Evolutionary conservation across 1,140 invertebrate species (phyloP).

Genomic region (Dicyema japonicum): DNA sequence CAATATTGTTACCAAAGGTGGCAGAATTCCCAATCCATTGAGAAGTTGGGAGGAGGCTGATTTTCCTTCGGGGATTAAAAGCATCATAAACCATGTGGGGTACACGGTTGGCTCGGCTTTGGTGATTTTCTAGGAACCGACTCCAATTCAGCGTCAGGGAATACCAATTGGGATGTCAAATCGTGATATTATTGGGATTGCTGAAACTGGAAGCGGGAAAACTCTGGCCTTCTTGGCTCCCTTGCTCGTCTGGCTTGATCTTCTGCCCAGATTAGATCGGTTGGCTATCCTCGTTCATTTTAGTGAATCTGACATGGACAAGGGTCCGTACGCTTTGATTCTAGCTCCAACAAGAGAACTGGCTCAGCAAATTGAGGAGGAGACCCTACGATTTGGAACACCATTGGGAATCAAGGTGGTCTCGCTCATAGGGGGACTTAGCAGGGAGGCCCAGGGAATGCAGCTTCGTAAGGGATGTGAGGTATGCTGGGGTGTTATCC

Average conservation of each 20-base stretch:
- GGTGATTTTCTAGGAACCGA: slow-evolving; percentile 36
- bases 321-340: slow-evolving; percentile 94
- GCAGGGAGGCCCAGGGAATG: slow-evolving; percentile 65
- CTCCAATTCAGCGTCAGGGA: slow-evolving; percentile 89
- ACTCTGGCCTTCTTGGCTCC: slow-evolving; percentile 91
- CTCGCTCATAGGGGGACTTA: slow-evolving; percentile 79
- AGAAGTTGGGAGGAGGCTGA: slow-evolving; percentile 65
- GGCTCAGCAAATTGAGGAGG: slow-evolving; percentile 96
- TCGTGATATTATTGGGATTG: slow-evolving; percentile 91
- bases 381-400: slow-evolving; percentile 80
- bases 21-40: slow-evolving; percentile 74
- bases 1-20: slow-evolving; percentile 89
- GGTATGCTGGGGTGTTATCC: slow-evolving; percentile 19
- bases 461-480: slow-evolving; percentile 75
- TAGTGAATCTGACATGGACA: slow-evolving; percentile 30
- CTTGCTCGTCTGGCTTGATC: slow-evolving; percentile 80
- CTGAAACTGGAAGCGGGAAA: slow-evolving; percentile 89
- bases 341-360: slow-evolving; percentile 87
- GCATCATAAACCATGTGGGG: slow-evolving; percentile 55
- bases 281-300: slow-evolving; percentile 1
- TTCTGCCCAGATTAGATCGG: slow-evolving; percentile 64
- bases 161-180: slow-evolving; percentile 94
- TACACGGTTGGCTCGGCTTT: slow-evolving; percentile 30
- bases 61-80: slow-evolving; percentile 64
- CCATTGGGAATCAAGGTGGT: slow-evolving; percentile 72